These are phyloP conservation scores for Todiramphus saurophagus DNA, from an alignment of 2,113 vertebrate species.

Conservation along the genomic window DNA sequence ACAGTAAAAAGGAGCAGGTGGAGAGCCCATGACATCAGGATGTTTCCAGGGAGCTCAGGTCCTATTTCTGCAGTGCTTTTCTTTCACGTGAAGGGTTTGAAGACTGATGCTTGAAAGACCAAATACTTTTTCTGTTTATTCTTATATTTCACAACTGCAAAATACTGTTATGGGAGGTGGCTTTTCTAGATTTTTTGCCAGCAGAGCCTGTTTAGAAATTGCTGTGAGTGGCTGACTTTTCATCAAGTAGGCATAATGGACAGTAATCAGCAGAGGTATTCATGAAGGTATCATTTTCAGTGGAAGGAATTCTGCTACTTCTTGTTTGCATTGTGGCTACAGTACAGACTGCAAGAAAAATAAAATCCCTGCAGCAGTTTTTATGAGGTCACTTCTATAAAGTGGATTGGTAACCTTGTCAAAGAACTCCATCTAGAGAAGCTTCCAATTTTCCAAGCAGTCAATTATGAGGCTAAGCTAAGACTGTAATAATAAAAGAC, in stretches of 20 bases:
- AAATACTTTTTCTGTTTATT: not conserved
- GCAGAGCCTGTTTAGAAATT: not conserved
- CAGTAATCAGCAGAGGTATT: not conserved
- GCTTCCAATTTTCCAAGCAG: conserved; percentile 28
- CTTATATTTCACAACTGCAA: not conserved
- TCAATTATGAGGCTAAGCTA: conserved; percentile 30
- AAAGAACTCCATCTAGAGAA: conserved; percentile 20
- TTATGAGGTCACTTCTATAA: conserved; percentile 7
- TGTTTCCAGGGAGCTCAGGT: not conserved
- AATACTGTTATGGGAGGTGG: not conserved
- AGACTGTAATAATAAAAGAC: conserved; percentile 11
- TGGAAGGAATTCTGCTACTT: not conserved
- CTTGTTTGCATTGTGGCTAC: not conserved
- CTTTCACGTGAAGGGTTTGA: not conserved
- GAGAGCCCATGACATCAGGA: not conserved
- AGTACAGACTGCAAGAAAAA: not conserved
- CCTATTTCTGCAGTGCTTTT: not conserved
- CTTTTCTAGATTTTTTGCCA: not conserved
- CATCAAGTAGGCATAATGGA: not conserved
- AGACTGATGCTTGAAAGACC: not conserved
- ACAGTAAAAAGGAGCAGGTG: not conserved
- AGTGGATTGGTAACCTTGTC: conserved; percentile 41
- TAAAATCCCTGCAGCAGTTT: not conserved
- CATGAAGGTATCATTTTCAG: not conserved
- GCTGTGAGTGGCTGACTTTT: not conserved